phyloP scores from a whole-genome alignment of 2,888 invertebrate species.

The Nebria brevicollis region DNA sequence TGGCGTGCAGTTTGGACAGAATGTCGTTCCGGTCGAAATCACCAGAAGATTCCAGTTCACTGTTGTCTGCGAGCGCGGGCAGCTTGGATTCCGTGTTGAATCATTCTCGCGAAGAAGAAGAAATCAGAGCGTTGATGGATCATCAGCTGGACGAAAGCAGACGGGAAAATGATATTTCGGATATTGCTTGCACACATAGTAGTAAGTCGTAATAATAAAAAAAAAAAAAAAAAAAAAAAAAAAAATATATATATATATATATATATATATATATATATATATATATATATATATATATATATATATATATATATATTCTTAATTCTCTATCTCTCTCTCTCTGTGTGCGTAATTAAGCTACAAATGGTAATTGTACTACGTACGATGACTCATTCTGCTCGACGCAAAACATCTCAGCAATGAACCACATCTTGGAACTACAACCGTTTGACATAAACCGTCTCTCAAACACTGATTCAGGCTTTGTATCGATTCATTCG shows the following conservation, averaged over 20 bases:
- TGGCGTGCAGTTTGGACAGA: slow-evolving; percentile 74
- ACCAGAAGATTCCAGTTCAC: slow-evolving; percentile 75
- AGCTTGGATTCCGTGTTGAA: slow-evolving; percentile 90
- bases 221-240: too few species aligned
- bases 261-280: too few species aligned
- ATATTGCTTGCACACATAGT: slow-evolving; percentile 53
- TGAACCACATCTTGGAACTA: slow-evolving; percentile 33
- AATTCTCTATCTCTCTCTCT: not conserved
- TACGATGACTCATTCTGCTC: slow-evolving; percentile 47
- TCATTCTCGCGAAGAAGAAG: slow-evolving; percentile 85
- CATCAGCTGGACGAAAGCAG: slow-evolving; percentile 53
- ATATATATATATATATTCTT: slow-evolving; percentile 18
- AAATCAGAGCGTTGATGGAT: slow-evolving; percentile 73
- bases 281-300: too few species aligned
- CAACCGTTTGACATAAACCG: slow-evolving; percentile 56
- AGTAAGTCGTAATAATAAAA: not conserved
- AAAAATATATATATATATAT: too few species aligned
- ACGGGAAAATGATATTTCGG: slow-evolving; percentile 59
- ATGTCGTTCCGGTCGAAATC: slow-evolving; percentile 81
- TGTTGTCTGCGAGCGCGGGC: slow-evolving; percentile 76
- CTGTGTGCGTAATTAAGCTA: slow-evolving; percentile 48
- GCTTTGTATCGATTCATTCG: slow-evolving; percentile 73
- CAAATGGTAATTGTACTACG: slow-evolving; percentile 43
- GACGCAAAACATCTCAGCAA: slow-evolving; percentile 5
- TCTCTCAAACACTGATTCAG: slow-evolving; percentile 65